phyloP scores from a whole-genome alignment of 2,113 vertebrate genomes.

The Sprattus sprattus region DNA sequence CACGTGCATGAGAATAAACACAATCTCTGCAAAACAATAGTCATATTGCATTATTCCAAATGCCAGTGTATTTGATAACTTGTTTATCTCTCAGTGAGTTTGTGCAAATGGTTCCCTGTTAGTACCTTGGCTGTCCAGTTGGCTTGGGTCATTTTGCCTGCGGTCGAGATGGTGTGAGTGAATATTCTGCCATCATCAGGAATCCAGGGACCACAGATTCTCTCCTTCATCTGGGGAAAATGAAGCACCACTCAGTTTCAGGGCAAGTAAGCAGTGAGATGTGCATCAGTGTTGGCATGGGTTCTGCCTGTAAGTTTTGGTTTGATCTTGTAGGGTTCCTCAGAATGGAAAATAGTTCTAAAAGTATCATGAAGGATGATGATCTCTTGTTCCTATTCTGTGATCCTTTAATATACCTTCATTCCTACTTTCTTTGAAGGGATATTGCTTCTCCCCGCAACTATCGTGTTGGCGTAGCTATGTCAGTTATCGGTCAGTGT shows the following conservation, averaged over 20 bases:
- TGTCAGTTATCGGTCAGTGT: no score
- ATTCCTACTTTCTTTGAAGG: no score
- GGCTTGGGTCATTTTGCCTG: conserved; percentile 79
- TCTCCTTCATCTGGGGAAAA: conserved; percentile 58
- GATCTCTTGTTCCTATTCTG: no score
- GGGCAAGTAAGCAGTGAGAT: no score
- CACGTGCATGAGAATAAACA: not conserved
- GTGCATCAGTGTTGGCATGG: no score
- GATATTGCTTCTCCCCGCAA: no score
- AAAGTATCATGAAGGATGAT: no score
- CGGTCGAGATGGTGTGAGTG: conserved; percentile 80
- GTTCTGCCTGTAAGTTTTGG: not conserved
- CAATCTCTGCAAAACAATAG: not conserved
- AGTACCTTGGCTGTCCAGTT: conserved; percentile 83
- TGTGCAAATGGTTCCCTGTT: not conserved
- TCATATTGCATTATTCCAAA: not conserved
- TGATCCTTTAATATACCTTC: no score
- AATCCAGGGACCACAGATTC: conserved; percentile 82
- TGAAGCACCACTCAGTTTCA: not conserved
- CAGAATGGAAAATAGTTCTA: not conserved
- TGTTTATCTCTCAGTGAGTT: not conserved
- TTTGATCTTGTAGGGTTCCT: not conserved
- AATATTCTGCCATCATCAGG: conserved; percentile 83
- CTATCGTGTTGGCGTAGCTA: not conserved
- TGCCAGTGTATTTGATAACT: not conserved